phyloP scores from a whole-genome alignment of 2,888 invertebrate genomes.

The Lasiommata megera region DNA sequence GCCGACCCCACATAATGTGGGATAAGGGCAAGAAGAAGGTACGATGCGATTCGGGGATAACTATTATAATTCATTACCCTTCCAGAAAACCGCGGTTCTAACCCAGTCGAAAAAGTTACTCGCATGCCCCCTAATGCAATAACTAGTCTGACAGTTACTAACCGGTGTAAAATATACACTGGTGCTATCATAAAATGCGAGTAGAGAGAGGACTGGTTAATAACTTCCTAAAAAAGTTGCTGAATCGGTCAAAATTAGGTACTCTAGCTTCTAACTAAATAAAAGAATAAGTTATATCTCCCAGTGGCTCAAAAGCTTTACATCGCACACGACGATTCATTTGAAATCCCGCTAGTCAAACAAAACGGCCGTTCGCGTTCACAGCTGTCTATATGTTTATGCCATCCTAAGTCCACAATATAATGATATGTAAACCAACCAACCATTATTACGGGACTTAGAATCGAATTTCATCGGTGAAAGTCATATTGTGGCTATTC shows the following conservation, averaged over 20 bases:
- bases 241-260: background rate
- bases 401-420: constrained; percentile 16
- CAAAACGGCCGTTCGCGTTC: constrained; percentile 51
- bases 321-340: constrained; percentile 22
- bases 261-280: background rate
- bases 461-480: constrained; percentile 10
- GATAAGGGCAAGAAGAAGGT: too few relatives aligned
- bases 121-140: too few relatives aligned
- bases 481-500: background rate
- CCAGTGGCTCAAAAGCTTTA: background rate
- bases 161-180: too few relatives aligned
- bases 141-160: too few relatives aligned
- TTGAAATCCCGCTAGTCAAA: constrained; percentile 58
- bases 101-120: too few relatives aligned
- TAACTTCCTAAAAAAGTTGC: too few relatives aligned
- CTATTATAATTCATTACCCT: too few relatives aligned
- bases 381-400: constrained; percentile 14
- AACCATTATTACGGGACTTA: constrained; percentile 19
- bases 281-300: background rate
- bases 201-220: too few relatives aligned
- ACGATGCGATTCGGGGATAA: too few relatives aligned
- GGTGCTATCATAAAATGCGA: too few relatives aligned
- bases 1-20: too few relatives aligned
- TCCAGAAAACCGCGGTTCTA: too few relatives aligned
- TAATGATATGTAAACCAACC: constrained; percentile 21